phyloP scores from a whole-genome alignment of 2,888 invertebrate species.

The Podabrus alpinus region DNA sequence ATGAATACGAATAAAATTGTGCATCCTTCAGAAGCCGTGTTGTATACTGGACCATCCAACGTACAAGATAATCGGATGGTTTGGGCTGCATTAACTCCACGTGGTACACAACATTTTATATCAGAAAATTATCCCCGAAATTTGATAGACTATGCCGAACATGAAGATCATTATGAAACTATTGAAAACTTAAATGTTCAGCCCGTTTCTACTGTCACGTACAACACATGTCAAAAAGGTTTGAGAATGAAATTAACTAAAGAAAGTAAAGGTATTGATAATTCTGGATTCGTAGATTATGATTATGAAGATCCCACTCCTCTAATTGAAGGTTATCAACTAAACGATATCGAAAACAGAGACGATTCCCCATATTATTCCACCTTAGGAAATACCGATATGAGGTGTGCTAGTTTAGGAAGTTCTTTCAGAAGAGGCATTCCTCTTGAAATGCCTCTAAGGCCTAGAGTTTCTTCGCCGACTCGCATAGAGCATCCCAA shows the following conservation, averaged over 20 bases:
- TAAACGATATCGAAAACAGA: slow-evolving; percentile 61
- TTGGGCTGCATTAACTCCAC: slow-evolving; percentile 85
- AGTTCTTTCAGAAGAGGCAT: slow-evolving; percentile 57
- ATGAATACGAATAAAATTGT: slow-evolving; percentile 51
- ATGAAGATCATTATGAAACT: slow-evolving; percentile 71
- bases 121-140: slow-evolving; percentile 68
- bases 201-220: slow-evolving; percentile 35
- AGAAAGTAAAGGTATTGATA: slow-evolving; percentile 58
- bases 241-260: slow-evolving; percentile 29
- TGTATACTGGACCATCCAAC: slow-evolving; percentile 46
- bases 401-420: slow-evolving; percentile 55
- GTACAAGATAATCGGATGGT: slow-evolving; percentile 53
- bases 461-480: slow-evolving; percentile 78
- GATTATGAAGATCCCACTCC: slow-evolving; percentile 82
- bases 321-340: slow-evolving; percentile 72
- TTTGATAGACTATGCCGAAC: slow-evolving; percentile 56
- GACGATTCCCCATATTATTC: slow-evolving; percentile 53
- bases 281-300: slow-evolving; percentile 76
- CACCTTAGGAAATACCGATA: slow-evolving; percentile 49
- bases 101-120: slow-evolving; percentile 79
- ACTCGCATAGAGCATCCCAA: slow-evolving; percentile 83
- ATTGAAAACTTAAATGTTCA: slow-evolving; percentile 64
- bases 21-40: slow-evolving; percentile 49
- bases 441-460: slow-evolving; percentile 48
- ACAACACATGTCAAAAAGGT: slow-evolving; percentile 40